Base-by-base conservation (phyloP, 2,888 invertebrate genomes). In the Synanthedon andrenaeformis region DNA sequence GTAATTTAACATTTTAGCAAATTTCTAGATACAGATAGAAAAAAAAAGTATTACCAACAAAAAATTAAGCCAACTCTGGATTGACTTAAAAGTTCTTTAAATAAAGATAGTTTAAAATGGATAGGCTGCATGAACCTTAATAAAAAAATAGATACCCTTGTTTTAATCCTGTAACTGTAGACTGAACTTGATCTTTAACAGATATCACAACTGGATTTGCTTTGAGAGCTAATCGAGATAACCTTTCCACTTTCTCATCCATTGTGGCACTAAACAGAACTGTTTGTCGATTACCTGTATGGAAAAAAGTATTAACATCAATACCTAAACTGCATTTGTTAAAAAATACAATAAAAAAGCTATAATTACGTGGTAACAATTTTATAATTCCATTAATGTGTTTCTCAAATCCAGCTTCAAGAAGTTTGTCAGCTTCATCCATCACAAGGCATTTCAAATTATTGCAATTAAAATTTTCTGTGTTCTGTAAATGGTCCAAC, bases 231-330 rank as follows among this genome's bases (percentile, higher is more conserved):
- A 97, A 79, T 63, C 92, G 90, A 1, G 95, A 95, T 52, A 99
- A 82, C 61, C 95, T 94, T 76, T 97, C 93, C 3, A 95, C 96
- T 82, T 95, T 96, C 56, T 93, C 90, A 17, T 96, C 96, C 70
- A 96, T 94, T n/a, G 99, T 99, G n/a, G 99, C 99, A 71, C 97
- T 97, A 77, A 99, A 99, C 56, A 99, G 77, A 92, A 98, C 94
- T 0, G 98, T 98, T 86, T 98, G 98, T 54, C 98, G 90, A 52
- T 92, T 91, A 81, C 93, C 97, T 96, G 73, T 49, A 89, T 88
- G 53, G 59, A 65, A 49, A 52, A 49, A 28, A 45, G n/a, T 45
- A 14, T 13, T n/a, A 35, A 35, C 10, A 35, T 8, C 35, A 10
- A 35, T 35, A 10, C 35, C 35, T 35, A 10, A 35, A 10, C 10